Evolutionary conservation across 2,113 vertebrate species (phyloP).

Genomic region (Callorhinus ursinus): DNA sequence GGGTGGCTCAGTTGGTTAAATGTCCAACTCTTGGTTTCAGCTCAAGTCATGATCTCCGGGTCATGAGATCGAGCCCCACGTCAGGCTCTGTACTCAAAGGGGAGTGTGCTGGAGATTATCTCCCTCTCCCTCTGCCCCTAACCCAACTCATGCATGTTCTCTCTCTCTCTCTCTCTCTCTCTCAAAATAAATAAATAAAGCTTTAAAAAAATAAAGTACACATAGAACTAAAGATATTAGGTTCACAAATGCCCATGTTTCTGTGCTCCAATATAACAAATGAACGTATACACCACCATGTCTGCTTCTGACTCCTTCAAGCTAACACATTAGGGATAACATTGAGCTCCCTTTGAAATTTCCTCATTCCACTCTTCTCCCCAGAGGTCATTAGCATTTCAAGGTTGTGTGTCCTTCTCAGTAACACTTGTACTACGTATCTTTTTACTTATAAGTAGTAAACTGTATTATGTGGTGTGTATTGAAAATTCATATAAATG

Average conservation of each 20-base stretch:
- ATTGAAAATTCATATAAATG: not conserved
- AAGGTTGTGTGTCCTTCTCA: not conserved
- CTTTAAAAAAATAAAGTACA: not conserved
- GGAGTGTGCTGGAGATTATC: not conserved
- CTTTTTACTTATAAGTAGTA: not conserved
- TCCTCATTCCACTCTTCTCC: not conserved
- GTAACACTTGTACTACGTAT: accelerated
- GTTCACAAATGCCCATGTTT: not conserved
- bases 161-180: not conserved
- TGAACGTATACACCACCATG: accelerated
- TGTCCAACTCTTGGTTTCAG: not conserved
- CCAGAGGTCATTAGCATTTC: not conserved
- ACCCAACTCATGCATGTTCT: not conserved
- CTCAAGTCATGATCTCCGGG: not conserved
- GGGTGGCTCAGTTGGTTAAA: not conserved
- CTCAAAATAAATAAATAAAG: not conserved
- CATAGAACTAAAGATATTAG: not conserved
- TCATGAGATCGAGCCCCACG: not conserved
- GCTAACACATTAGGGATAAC: not conserved
- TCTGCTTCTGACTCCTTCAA: not conserved
- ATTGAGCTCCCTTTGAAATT: not conserved
- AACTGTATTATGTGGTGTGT: not conserved
- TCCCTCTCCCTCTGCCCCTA: not conserved
- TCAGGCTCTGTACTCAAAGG: not conserved
- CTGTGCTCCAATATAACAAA: not conserved